Percentiles rank a stretch among this genome's conserved stretches.
Conservation (phyloP, 2,888 invertebrate genomes). For the Parasteatoda lunata region DNA sequence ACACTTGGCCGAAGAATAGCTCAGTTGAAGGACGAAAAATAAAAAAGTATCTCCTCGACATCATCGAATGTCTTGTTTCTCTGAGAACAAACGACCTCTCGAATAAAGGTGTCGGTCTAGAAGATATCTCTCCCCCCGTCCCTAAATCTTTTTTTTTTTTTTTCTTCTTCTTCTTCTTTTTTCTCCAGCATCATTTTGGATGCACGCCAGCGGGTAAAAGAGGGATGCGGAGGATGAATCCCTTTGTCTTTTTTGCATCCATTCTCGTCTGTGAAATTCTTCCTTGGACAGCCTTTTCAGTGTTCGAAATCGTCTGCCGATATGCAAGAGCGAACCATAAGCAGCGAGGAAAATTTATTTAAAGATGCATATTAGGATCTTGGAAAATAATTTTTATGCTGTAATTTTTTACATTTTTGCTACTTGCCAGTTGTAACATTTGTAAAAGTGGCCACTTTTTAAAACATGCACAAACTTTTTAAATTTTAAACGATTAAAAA, state of each 20-base stretch:
- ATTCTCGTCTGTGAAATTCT: constrained; percentile 41
- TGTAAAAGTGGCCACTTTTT: no score
- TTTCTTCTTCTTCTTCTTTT: constrained; percentile 15
- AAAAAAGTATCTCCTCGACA: constrained; percentile 10
- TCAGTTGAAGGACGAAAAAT: constrained; percentile 27
- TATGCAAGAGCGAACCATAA: constrained; percentile 40
- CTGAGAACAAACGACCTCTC: constrained; percentile 38
- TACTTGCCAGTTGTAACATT: no score
- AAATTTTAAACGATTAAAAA: no score
- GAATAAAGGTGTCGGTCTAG: constrained; percentile 39
- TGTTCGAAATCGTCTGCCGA: constrained; percentile 25
- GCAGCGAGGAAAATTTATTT: no score
- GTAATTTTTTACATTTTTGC: no score
- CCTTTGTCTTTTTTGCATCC: constrained; percentile 41
- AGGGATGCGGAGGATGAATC: not conserved
- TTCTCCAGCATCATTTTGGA: constrained; percentile 46
- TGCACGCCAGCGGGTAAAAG: constrained; percentile 42
- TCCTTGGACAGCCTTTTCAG: constrained; percentile 50
- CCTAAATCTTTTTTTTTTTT: no score
- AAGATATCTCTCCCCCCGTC: not conserved
- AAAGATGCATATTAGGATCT: no score
- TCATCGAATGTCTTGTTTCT: constrained; percentile 63
- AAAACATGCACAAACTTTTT: no score
- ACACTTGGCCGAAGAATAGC: constrained; percentile 46
- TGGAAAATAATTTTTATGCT: no score